These are phyloP conservation scores for Epinephelus lanceolatus DNA, from an alignment of 2,113 vertebrate genomes.

Conservation along the genomic window DNA sequence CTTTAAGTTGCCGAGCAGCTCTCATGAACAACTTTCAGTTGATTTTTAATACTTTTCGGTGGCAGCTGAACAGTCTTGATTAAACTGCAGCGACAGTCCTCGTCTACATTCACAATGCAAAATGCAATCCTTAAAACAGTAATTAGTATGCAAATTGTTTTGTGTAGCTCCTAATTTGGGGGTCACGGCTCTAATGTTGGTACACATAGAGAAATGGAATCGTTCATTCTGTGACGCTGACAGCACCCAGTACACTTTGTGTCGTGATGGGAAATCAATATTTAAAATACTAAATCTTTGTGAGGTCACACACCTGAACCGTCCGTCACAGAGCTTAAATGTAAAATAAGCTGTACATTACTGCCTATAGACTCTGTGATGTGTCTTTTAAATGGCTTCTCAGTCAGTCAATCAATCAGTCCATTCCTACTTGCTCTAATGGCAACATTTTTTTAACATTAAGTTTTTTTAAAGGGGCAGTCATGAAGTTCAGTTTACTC, in stretches of 20 bases:
- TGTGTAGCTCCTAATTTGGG: constrained; percentile 60
- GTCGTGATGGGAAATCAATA: constrained; percentile 63
- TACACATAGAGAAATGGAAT: constrained; percentile 34
- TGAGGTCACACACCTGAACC: constrained; percentile 45
- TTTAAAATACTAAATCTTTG: constrained; percentile 45
- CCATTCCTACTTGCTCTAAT: no score
- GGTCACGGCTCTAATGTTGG: constrained; percentile 43
- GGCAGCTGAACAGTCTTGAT: constrained; percentile 29
- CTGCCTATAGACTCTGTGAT: constrained; percentile 6
- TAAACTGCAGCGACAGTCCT: constrained; percentile 19
- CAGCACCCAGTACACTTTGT: constrained; percentile 41
- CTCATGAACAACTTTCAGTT: not conserved
- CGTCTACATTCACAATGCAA: constrained; percentile 36
- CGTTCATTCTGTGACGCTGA: constrained; percentile 31
- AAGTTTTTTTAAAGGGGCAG: not conserved
- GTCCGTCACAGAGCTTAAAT: constrained; percentile 26
- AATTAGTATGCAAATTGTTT: constrained; percentile 79
- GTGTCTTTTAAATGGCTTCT: constrained; percentile 27
- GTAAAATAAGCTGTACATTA: constrained; percentile 51
- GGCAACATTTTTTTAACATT: not conserved
- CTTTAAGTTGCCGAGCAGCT: not conserved
- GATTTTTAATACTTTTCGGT: constrained; percentile 20
- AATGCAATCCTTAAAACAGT: constrained; percentile 56
- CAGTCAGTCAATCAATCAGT: constrained; percentile 9
- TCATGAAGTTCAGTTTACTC: not conserved